Percentiles rank a stretch among this genome's conserved stretches.
These are phyloP conservation scores for Pholis gunnellus DNA, from an alignment of 2,113 vertebrate genomes.

Conservation along the genomic window DNA sequence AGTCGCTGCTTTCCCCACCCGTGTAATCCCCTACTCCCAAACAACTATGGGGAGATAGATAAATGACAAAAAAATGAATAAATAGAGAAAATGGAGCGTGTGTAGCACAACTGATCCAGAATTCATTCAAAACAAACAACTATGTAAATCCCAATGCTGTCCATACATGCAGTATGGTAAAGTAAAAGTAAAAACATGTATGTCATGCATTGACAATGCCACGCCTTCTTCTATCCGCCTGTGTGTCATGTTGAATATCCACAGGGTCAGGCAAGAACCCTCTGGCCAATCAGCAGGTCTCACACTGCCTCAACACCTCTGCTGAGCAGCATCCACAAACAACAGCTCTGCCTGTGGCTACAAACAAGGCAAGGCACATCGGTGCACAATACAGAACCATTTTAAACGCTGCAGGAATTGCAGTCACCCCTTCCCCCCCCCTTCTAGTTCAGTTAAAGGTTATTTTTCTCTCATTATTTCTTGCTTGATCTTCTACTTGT, in stretches of 20 bases:
- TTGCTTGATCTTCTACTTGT: slow-evolving; percentile 42
- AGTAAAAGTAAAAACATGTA: neutral
- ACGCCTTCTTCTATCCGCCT: neutral
- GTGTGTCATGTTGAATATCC: slow-evolving; percentile 38
- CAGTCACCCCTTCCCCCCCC: slow-evolving; percentile 20
- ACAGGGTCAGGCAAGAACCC: slow-evolving; percentile 30
- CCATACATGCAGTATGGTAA: neutral
- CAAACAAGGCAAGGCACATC: slow-evolving; percentile 56
- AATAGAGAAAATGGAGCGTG: neutral
- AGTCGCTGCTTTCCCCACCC: neutral
- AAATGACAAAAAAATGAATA: neutral
- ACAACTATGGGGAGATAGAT: neutral
- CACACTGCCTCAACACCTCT: slow-evolving; percentile 57
- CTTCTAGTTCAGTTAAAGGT: slow-evolving; percentile 51
- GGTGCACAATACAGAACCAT: slow-evolving; percentile 37
- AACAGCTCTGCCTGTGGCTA: slow-evolving; percentile 63
- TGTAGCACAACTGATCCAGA: neutral
- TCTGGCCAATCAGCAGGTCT: slow-evolving; percentile 53
- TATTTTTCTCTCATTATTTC: slow-evolving; percentile 72
- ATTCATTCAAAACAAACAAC: neutral
- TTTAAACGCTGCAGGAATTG: slow-evolving; percentile 47
- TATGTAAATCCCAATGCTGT: neutral
- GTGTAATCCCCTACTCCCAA: neutral
- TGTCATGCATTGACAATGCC: neutral
- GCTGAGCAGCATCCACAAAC: slow-evolving; percentile 45